Evolutionary conservation across 2,888 invertebrate genomes (phyloP), one percentile per base, ranked within the genome.

Genomic region (Campaea margaritaria): DNA sequence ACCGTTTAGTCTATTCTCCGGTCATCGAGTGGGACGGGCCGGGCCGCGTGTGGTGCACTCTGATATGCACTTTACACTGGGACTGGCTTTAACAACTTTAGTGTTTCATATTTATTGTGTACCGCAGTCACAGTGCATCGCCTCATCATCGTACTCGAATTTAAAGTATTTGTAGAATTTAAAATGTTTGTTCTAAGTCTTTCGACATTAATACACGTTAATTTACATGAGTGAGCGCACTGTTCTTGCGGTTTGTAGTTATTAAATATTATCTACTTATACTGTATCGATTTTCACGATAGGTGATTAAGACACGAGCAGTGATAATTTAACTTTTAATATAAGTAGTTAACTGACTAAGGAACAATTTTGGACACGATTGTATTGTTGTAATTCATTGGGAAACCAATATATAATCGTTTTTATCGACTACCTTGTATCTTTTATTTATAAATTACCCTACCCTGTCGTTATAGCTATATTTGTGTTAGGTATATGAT

Each of bases 341-440:
- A 14, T 39, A 13, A 39, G 77, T 87, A 85, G 85, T 82, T 77
- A 75, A 52, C 70, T 82, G 85, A 79, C 72, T 83, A 79, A 82
- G 81, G 73, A 79, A 83, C 74, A 78, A 69, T 84, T 88, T 87
- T 85, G 83, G 82, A 87, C 83, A 85, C 85, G 79, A 85, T 82
- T 77, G 76, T 86, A 83, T 85, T 86, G 85, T 85, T 86, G 87
- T 86, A 83, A 82, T 79, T 79, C 82, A 81, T 82, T 81, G 72
- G 75, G 83, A 87, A 78, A 83, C 76, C 76, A 87, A 87, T 85
- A 85, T 61, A 82, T 82, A 76, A 78, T 77, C 65, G 75, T 83
- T 86, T 87, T 82, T 85, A 79, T 81, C 74, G 73, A 74, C 38
- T n/a, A 56, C 10, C 53, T 56, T 15, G 28, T 28, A 49, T 14